Base-by-base conservation (phyloP, 2,113 vertebrate species). In the Okapia johnstoni region DNA sequence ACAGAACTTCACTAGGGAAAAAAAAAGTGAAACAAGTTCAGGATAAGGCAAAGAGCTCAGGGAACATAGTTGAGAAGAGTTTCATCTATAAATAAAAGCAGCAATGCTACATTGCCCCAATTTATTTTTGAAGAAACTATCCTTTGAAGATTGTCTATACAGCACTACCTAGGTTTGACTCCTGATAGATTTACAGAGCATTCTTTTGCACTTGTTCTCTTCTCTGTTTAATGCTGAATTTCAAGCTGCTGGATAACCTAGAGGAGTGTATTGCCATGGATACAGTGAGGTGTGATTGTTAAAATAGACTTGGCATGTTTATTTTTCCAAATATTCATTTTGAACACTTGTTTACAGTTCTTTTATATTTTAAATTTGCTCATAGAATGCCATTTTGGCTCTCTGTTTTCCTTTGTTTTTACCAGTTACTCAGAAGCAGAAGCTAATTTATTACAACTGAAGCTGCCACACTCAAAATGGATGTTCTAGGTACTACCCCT, bases 11-110 rank as follows among this genome's bases (percentile, higher is more conserved):
- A 90, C 84, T n/a, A 93, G 66, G 66, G 48, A 61, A 84, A 95
- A 96, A 92, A 25, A 58, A 48, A 85, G 73, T 17, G 25, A 95
- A 95, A 79, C 12, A 86, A 88, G 57, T 85, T 90, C 52, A 96
- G 79, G 55, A 50, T 89, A 85, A 91, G 57, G 87, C 46, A 58
- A 93, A 96, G 87, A 76, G 80, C 60, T 92, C 83, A 92, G 83
- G 50, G 50, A 95, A 85, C 7, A 66, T 0, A 81, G 54, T 5
- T 85, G 54, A 95, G 73, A 95, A 92, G 19, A 88, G 50, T 91
- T 88, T 95, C 77, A 93, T 76, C 79, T 96, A 79, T 95, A 96
- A 97, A 96, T 97, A 95, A 97, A 97, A 98, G 55, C n/a, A 76
- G 17, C 77, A 91, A 17, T 88, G 30, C 36, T 87, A 21, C 19